These are phyloP conservation scores for Thumatha senex DNA, from an alignment of 2,888 invertebrate genomes.

Conservation along the genomic window DNA sequence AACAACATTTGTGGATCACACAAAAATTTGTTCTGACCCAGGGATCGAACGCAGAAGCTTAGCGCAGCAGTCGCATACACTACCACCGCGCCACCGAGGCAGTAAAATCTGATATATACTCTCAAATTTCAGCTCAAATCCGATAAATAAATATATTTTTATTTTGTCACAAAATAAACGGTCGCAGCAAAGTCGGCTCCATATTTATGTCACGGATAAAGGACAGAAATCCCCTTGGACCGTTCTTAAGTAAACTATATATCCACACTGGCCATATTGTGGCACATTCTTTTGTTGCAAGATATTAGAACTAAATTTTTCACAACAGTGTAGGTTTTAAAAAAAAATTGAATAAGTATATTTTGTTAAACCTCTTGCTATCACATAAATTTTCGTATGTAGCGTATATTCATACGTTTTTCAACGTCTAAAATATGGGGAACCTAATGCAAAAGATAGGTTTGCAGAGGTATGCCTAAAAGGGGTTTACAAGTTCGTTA, in stretches of 20 bases:
- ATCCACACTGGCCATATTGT: constrained; percentile 8
- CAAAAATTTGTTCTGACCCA: no score
- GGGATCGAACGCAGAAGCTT: no score
- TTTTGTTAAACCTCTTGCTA: background rate
- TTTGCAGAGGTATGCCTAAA: no score
- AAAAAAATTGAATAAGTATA: constrained; percentile 3
- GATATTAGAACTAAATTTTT: constrained; percentile 15
- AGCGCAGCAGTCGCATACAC: no score
- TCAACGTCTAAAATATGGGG: no score
- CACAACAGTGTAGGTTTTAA: constrained; percentile 3
- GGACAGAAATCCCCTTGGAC: constrained; percentile 19
- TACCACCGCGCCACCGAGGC: background rate
- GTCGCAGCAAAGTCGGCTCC: constrained; percentile 14
- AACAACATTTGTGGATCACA: no score
- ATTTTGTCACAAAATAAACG: constrained; percentile 23
- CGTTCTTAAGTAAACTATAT: constrained; percentile 23
- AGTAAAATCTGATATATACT: no score
- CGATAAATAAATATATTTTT: constrained; percentile 25
- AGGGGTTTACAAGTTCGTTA: no score
- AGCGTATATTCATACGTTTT: no score
- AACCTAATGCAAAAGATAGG: no score
- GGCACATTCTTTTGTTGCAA: constrained; percentile 13
- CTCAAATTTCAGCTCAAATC: background rate
- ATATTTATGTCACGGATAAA: constrained; percentile 21
- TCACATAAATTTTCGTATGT: no score